Conservation (phyloP, 64 coral and sea anemone genomes). For the Stichodactyla helianthus region DNA sequence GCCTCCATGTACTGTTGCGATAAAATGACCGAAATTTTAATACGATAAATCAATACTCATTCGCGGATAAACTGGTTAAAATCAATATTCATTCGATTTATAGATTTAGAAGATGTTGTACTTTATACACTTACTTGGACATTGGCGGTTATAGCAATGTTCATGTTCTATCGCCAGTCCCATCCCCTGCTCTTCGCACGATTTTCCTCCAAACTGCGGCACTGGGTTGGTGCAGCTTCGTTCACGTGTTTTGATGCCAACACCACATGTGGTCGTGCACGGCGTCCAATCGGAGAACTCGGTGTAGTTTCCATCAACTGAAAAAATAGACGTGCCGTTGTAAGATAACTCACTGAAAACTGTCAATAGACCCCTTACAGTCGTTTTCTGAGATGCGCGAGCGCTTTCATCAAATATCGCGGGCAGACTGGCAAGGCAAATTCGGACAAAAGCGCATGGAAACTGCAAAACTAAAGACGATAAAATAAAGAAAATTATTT, state of each 20-base stretch:
- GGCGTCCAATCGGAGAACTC: conserved; percentile 61
- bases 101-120: neutral
- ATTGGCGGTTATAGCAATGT: conserved; percentile 74
- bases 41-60: neutral
- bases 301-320: conserved; percentile 79
- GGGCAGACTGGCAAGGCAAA: too few relatives aligned
- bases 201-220: conserved; percentile 66
- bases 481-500: too few relatives aligned
- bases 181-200: conserved; percentile 79
- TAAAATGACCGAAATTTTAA: neutral
- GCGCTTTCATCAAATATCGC: too few relatives aligned
- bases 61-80: neutral
- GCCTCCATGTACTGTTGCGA: conserved; percentile 53
- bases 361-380: too few relatives aligned
- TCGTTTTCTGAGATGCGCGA: too few relatives aligned
- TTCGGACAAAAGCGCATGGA: too few relatives aligned
- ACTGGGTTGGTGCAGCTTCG: conserved; percentile 68
- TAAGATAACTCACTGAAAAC: too few relatives aligned
- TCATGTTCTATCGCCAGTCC: conserved; percentile 56
- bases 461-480: too few relatives aligned
- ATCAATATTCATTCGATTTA: neutral
- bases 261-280: conserved; percentile 81
- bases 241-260: conserved; percentile 66
- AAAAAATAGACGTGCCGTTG: neutral
- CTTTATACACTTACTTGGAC: conserved; percentile 44